Evolutionary conservation across 2,888 invertebrate genomes (phyloP).

Genomic region (Athalia cordata): DNA sequence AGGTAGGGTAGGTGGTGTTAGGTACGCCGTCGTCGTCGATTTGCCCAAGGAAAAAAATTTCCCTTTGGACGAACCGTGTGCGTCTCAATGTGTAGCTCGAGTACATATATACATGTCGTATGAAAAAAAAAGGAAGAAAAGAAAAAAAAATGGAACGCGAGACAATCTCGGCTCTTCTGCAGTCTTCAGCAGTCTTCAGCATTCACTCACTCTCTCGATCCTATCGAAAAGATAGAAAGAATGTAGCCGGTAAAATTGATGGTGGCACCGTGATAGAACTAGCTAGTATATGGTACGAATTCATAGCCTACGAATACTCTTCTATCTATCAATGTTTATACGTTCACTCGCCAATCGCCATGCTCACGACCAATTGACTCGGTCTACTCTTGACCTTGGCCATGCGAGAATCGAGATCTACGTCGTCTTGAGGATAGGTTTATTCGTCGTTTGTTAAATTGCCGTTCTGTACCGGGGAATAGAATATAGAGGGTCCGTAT

Average conservation of each 20-base stretch:
- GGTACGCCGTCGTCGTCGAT: background rate
- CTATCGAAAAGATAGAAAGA: background rate
- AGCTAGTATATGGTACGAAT: background rate
- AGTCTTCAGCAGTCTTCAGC: too few species aligned
- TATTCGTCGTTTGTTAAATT: constrained; percentile 24
- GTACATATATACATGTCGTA: background rate
- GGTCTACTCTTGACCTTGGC: constrained; percentile 37
- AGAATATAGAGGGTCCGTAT: constrained; percentile 17
- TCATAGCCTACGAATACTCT: constrained; percentile 3
- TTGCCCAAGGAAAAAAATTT: constrained; percentile 10
- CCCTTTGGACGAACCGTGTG: constrained; percentile 4
- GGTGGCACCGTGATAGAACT: background rate
- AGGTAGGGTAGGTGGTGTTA: background rate
- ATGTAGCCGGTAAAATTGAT: background rate
- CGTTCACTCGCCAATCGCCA: constrained; percentile 17
- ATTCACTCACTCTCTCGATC: constrained; percentile 10
- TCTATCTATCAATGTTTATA: background rate
- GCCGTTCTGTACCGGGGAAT: constrained; percentile 1
- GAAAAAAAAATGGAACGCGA: background rate
- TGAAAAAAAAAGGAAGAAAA: background rate
- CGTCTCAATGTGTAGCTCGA: constrained; percentile 29
- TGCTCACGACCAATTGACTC: constrained; percentile 25
- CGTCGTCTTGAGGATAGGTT: constrained; percentile 15
- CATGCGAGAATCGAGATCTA: constrained; percentile 19
- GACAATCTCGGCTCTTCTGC: constrained; percentile 10